Conservation (phyloP, 2,888 invertebrate species). For the Cancer borealis region DNA sequence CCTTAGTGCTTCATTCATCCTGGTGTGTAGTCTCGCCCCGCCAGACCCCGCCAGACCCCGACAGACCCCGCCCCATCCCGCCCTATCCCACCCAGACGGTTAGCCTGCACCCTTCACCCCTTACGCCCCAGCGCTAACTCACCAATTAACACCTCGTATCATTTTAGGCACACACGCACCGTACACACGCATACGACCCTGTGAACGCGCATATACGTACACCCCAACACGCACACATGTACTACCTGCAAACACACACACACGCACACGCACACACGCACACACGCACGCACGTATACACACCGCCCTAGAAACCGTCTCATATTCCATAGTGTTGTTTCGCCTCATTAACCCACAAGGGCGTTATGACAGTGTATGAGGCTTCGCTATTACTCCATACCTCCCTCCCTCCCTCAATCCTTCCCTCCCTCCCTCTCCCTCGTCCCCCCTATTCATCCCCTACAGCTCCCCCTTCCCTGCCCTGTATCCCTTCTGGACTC, state of each 20-base stretch:
- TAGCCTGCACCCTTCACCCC: constrained; percentile 23
- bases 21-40: background rate
- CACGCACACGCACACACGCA: constrained; percentile 11
- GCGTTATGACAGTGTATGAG: background rate
- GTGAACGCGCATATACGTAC: background rate
- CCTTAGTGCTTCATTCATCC: background rate
- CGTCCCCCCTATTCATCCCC: background rate
- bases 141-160: constrained; percentile 33
- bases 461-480: background rate
- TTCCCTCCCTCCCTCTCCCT: background rate
- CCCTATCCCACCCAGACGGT: background rate
- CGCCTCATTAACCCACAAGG: background rate
- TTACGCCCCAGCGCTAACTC: background rate
- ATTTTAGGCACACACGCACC: constrained; percentile 13
- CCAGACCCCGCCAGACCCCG: background rate
- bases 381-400: background rate
- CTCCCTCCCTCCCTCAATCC: background rate
- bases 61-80: background rate
- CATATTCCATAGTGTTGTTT: background rate
- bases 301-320: background rate
- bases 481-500: background rate
- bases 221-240: background rate
- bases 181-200: background rate
- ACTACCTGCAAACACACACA: background rate
- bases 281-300: background rate